Conservation (phyloP, 2,797 vertebrate genomes). For the Pseudocheirus occidentalis region DNA sequence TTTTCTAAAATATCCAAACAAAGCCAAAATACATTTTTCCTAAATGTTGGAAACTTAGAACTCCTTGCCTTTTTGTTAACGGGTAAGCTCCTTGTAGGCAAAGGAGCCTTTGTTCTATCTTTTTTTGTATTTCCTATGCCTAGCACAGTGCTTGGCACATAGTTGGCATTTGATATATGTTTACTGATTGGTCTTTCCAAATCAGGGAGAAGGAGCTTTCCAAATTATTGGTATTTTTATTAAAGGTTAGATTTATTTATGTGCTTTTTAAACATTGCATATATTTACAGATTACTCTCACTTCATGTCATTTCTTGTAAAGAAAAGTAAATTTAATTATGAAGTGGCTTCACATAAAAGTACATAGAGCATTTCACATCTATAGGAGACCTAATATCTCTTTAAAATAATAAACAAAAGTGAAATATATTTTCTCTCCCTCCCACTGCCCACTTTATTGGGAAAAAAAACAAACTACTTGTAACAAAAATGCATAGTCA, state of each 20-base stretch:
- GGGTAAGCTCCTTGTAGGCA: background rate
- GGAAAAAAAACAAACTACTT: background rate
- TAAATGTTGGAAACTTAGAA: background rate
- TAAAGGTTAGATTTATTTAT: background rate
- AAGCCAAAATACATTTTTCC: background rate
- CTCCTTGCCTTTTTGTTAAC: background rate
- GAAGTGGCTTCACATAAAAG: background rate
- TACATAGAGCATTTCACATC: background rate
- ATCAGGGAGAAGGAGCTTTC: background rate
- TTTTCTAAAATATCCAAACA: background rate
- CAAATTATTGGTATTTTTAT: background rate
- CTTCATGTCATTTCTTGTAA: background rate
- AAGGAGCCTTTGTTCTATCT: background rate
- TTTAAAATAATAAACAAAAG: background rate
- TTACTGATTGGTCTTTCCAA: background rate
- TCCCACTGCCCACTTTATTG: no score
- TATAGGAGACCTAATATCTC: background rate
- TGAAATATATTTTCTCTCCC: background rate
- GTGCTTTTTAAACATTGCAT: background rate
- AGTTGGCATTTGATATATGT: background rate
- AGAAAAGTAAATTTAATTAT: background rate
- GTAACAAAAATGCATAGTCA: background rate
- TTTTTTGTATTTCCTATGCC: background rate
- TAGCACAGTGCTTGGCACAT: background rate
- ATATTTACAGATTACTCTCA: background rate